Evolutionary conservation across 2,113 vertebrate genomes (phyloP).

Genomic region (Genyomyrus donnyi): DNA sequence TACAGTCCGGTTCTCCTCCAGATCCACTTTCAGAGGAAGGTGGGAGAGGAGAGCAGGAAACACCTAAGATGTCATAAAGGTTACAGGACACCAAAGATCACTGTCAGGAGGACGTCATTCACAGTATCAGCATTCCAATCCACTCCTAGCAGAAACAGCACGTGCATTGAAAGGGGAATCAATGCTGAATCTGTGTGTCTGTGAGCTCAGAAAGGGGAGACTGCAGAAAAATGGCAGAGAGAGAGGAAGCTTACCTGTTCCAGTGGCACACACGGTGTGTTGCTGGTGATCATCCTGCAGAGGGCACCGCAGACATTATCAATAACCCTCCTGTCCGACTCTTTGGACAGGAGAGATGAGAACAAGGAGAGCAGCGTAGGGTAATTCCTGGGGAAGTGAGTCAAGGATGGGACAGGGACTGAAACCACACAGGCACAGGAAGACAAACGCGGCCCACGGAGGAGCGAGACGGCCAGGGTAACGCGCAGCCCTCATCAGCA

Average conservation of each 20-base stretch:
- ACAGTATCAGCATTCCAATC: background rate
- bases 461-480: background rate
- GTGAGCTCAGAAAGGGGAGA: background rate
- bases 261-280: constrained; percentile 58
- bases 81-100: background rate
- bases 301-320: constrained; percentile 83
- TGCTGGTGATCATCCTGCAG: constrained; percentile 71
- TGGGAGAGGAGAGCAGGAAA: constrained; percentile 63
- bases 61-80: constrained; percentile 56
- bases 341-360: constrained; percentile 64
- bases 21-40: constrained; percentile 76
- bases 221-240: background rate
- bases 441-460: background rate
- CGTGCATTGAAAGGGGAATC: background rate
- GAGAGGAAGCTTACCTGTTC: constrained; percentile 62
- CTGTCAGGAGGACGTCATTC: no score
- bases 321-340: constrained; percentile 63
- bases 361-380: constrained; percentile 72
- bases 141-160: background rate
- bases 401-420: constrained; percentile 32
- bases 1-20: constrained; percentile 76
- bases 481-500: background rate
- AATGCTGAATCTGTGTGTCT: background rate
- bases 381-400: constrained; percentile 58
- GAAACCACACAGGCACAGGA: background rate